Evolutionary conservation across 2,113 vertebrate genomes (phyloP), one percentile per base, ranked within the genome.

Genomic region (Heterotis niloticus): DNA sequence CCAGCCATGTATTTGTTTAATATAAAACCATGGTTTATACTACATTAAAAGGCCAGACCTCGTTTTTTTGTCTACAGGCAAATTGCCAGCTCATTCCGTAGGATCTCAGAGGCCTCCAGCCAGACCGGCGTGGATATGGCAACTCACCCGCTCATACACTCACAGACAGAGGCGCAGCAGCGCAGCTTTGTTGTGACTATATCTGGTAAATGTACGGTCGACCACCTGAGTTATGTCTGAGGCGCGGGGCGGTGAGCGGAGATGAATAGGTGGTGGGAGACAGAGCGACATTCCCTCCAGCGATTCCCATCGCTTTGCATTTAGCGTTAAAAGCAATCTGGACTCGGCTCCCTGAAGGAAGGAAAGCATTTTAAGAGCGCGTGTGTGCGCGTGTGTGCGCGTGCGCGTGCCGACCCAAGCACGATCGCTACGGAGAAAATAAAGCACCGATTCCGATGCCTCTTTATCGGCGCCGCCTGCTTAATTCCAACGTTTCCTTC

Each of bases 1-100:
- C 44, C 17, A 68, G 23, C 54, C 74, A 64, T 60, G 34, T 75
- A 75, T 75, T 75, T 75, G 56, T 78, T 78, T 68, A 78, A 78
- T 78, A 68, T 66, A 68, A 78, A 78, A 69, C 76, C 52, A 57
- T 56, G 51, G 76, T 78, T 68, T 68, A 68, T 51, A 68, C 62
- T 78, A 52, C 65, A 78, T 78, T 78, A 78, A 78, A 64, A 59
- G 64, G 20, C 17, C 70, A 65, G 28, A 12, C 64, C 34, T 44
- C 34, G 34, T 7, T n/a, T n/a, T n/a, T n/a, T n/a, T n/a, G n/a
- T 44, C 44, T 5, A 5, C 23, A 26, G 76, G 76, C 65, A 78
- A 78, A 69, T 68, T 68, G 76, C 76, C 76, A 78, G 76, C 29
- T 54, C 66, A 57, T 78, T 69, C 65, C 64, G 65, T 59, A 44